Percentiles rank a stretch among this genome's conserved stretches.
These are phyloP conservation scores for Cyclura pinguis DNA, from an alignment of 2,797 vertebrate genomes.

Conservation along the genomic window DNA sequence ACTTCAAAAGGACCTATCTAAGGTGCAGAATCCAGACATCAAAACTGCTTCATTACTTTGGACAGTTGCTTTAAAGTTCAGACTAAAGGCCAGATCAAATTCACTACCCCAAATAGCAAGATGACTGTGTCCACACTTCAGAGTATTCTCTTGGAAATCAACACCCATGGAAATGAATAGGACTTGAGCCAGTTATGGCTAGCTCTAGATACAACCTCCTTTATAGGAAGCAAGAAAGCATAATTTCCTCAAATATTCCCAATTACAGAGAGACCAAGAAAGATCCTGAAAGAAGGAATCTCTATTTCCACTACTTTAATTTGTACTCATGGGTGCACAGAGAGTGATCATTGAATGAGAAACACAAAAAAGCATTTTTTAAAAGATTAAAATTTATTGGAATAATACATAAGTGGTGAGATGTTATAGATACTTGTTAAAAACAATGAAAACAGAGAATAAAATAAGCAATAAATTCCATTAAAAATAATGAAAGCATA, in stretches of 20 bases:
- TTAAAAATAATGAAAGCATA: background rate
- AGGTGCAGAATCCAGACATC: too few relatives aligned
- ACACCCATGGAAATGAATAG: background rate
- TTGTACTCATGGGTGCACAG: background rate
- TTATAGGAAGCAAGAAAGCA: background rate
- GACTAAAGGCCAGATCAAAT: too few relatives aligned
- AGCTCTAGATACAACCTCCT: background rate
- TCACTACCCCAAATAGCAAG: too few relatives aligned
- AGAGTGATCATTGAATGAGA: background rate
- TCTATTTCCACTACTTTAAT: background rate
- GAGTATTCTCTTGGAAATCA: too few relatives aligned
- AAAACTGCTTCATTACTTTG: too few relatives aligned
- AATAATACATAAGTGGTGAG: background rate
- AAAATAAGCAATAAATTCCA: background rate
- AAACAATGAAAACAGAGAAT: background rate
- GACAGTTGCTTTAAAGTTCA: too few relatives aligned
- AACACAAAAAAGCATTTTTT: background rate
- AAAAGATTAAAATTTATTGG: constrained; percentile 8
- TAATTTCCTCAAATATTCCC: background rate
- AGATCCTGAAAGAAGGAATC: background rate
- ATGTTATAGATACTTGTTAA: background rate
- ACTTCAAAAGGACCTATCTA: too few relatives aligned
- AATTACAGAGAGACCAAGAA: background rate
- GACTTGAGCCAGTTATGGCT: background rate
- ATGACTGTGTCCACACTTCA: too few relatives aligned